Percentiles rank a stretch among this genome's conserved stretches.
phyloP scores from a whole-genome alignment of 2,113 vertebrate species.

The Cettia cetti region DNA sequence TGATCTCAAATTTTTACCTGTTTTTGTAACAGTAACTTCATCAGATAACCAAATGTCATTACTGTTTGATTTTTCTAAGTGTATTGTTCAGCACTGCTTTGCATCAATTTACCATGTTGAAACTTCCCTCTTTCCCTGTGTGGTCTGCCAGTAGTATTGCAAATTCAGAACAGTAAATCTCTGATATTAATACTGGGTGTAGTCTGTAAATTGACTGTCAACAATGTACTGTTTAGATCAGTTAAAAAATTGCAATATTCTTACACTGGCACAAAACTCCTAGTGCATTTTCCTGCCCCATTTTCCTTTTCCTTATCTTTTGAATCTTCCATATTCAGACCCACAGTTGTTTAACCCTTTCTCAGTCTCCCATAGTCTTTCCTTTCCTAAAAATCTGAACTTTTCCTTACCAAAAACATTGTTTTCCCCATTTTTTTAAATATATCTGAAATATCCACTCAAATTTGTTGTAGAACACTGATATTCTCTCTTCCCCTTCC shows the following conservation, averaged over 20 bases:
- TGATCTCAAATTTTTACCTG: conserved; percentile 40
- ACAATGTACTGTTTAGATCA: neutral
- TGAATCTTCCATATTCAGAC: neutral
- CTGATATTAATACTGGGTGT: neutral
- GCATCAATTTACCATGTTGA: neutral
- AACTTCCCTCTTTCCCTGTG: conserved; percentile 9
- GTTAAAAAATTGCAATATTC: neutral
- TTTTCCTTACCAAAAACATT: conserved; percentile 18
- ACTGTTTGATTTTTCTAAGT: neutral
- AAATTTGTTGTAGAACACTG: conserved; percentile 58
- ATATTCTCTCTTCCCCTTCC: conserved; percentile 70
- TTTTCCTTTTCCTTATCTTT: conserved; percentile 26
- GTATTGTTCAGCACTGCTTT: conserved; percentile 27
- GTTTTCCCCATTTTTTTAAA: neutral
- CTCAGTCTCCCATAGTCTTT: neutral
- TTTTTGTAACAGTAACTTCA: conserved; percentile 22
- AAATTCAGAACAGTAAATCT: neutral
- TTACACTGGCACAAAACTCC: conserved; percentile 11
- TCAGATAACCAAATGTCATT: neutral
- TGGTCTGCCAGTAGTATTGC: conserved; percentile 24
- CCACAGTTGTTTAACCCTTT: conserved; percentile 3
- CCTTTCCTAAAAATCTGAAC: neutral
- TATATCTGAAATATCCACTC: conserved; percentile 48
- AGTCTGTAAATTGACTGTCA: neutral
- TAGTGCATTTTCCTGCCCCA: conserved; percentile 15